These are phyloP conservation scores for Ceyx cyanopectus DNA, from an alignment of 2,113 vertebrate species.

Conservation along the genomic window DNA sequence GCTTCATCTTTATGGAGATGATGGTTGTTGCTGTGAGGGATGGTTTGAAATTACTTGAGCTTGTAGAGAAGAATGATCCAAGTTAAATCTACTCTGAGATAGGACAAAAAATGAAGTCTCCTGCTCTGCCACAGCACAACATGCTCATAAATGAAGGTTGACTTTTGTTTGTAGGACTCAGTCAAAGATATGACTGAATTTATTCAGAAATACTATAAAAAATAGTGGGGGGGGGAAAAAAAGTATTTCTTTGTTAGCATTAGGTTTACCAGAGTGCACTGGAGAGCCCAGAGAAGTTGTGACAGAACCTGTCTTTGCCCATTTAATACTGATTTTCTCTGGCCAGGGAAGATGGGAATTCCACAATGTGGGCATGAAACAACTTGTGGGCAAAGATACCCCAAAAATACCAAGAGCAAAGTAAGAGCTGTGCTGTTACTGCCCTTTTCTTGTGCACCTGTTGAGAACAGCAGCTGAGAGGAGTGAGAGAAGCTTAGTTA, in stretches of 20 bases:
- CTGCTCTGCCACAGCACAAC: background rate
- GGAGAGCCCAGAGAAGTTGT: background rate
- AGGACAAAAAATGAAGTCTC: background rate
- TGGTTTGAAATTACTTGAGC: background rate
- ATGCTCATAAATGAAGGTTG: rapidly evolving
- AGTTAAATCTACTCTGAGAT: background rate
- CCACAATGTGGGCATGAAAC: background rate
- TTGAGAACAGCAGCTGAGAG: background rate
- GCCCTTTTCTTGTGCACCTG: background rate
- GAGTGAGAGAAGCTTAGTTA: background rate
- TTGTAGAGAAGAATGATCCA: background rate
- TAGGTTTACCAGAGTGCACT: background rate
- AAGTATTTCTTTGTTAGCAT: background rate
- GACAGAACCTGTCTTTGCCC: background rate
- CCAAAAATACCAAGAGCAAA: background rate
- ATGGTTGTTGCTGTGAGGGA: background rate
- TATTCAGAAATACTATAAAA: too few species aligned
- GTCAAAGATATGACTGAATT: background rate
- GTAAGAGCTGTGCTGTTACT: background rate
- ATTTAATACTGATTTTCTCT: background rate
- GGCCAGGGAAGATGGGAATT: background rate
- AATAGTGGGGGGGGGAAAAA: too few species aligned
- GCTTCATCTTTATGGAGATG: background rate
- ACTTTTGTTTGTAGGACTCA: background rate
- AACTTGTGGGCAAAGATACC: background rate